Evolutionary conservation across 2,888 invertebrate genomes (phyloP).

Genomic region (Cristatella mucedo): DNA sequence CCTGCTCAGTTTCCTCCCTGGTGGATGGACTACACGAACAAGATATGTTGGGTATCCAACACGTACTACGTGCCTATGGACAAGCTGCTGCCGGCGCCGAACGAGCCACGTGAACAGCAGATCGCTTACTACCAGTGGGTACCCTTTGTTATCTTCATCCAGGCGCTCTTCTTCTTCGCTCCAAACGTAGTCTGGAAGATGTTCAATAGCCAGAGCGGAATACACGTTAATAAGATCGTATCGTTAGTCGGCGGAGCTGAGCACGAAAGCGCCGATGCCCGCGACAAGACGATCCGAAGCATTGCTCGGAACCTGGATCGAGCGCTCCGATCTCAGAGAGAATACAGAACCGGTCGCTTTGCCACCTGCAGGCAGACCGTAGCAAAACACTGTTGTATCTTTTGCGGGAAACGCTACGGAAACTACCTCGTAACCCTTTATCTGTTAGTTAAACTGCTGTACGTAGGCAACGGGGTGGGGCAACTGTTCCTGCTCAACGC

Average conservation of each 20-base stretch:
- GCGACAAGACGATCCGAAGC: constrained; percentile 40
- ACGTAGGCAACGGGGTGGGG: constrained; percentile 38
- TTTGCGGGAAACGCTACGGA: constrained; percentile 39
- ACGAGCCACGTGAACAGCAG: constrained; percentile 10
- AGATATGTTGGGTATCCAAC: constrained; percentile 43
- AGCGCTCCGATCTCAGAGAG: constrained; percentile 22
- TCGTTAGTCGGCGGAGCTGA: constrained; percentile 32
- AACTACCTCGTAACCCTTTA: constrained; percentile 40
- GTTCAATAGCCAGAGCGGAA: constrained; percentile 40
- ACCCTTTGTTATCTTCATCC: constrained; percentile 37
- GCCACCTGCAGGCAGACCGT: constrained; percentile 25
- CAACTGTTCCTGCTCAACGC: constrained; percentile 41
- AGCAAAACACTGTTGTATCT: constrained; percentile 27
- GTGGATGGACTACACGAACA: constrained; percentile 43
- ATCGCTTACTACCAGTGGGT: constrained; percentile 37
- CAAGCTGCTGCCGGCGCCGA: neutral
- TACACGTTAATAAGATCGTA: constrained; percentile 39
- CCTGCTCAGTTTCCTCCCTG: constrained; percentile 42
- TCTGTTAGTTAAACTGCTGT: constrained; percentile 35
- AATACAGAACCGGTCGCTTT: constrained; percentile 27
- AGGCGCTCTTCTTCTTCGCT: constrained; percentile 41
- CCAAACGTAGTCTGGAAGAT: constrained; percentile 42
- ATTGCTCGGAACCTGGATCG: constrained; percentile 41
- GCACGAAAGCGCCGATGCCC: constrained; percentile 40
- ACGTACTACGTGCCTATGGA: constrained; percentile 36